Evolutionary conservation across 2,888 invertebrate species (phyloP), one percentile per base, ranked within the genome.

Genomic region (Trissonchulus sp.): DNA sequence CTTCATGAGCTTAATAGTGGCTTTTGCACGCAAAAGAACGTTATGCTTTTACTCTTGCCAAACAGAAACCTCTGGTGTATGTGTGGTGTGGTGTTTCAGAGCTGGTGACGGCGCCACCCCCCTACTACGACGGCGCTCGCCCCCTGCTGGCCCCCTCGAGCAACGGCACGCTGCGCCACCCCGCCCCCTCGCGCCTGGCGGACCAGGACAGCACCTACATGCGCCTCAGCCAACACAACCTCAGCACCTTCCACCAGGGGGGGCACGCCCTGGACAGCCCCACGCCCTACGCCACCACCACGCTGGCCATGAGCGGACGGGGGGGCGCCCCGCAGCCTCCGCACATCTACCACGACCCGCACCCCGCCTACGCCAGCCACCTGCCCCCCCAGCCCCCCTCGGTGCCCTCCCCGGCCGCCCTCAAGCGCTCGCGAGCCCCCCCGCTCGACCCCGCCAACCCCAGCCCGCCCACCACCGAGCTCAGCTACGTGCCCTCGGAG

Each of bases 251-350:
- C 78, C 79, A 81, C 73, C 78, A 80, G 8, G 68, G 68, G 8
- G 68, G 68, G 8, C 15, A 28, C 8, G 28, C 18, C 15, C 65
- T 31, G 72, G 37, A 34, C 72, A 82, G 82, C 65, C 83, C 83
- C 15, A 81, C 80, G 30, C 83, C 83, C 30, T 83, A 83, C 68
- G 83, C 83, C 2, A 82, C 83, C 0, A 83, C 83, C 2, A 83
- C 83, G 2, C 74, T 83, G 36, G 80, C 81, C 18, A 81, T 81
- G 73, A 79, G 79, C n/a, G 80, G 79, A 37, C 80, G 81, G 35
- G 79, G 80, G 65, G 80, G 80, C n/a, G 37, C 71, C 48, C 2
- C 15, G 3, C 28, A 8, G 8, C 23, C 48, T 48, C 48, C 8
- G 48, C 68, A 65, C n/a, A 33, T 33, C 60, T 37, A 73, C 8